Percentiles rank a stretch among this genome's conserved stretches.
Conservation (phyloP, 2,888 invertebrate species). For the Andrena praecox region DNA sequence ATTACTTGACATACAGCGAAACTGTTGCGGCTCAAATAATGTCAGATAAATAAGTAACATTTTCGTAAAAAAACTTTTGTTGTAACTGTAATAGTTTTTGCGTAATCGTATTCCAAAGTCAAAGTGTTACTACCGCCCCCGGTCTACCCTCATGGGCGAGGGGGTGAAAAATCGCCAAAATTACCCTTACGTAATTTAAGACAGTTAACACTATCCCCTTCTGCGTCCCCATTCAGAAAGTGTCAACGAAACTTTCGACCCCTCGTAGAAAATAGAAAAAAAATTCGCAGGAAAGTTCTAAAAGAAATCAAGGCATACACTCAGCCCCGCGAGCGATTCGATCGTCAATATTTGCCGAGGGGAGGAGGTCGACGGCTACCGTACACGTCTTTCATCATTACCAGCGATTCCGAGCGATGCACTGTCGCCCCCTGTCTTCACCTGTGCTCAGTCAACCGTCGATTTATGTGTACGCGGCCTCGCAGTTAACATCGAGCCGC, state of each 20-base stretch:
- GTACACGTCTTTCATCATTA: slow-evolving; percentile 64
- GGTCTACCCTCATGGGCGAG: too few species aligned
- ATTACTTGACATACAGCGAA: too few species aligned
- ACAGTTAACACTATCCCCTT: neutral
- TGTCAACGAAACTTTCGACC: neutral
- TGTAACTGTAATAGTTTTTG: too few species aligned
- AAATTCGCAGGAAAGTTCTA: neutral
- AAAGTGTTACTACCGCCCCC: too few species aligned
- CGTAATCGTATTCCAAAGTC: too few species aligned
- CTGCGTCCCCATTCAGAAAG: neutral
- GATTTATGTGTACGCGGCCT: slow-evolving; percentile 54
- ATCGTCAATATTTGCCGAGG: slow-evolving; percentile 62
- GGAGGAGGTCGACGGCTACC: slow-evolving; percentile 46
- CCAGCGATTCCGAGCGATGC: slow-evolving; percentile 39
- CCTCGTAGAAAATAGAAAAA: neutral
- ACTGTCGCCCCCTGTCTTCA: slow-evolving; percentile 55
- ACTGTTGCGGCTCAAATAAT: too few species aligned
- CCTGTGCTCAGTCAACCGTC: slow-evolving; percentile 54
- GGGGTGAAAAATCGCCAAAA: too few species aligned
- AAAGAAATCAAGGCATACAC: slow-evolving; percentile 19
- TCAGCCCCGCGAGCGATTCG: slow-evolving; percentile 28
- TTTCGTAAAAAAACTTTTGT: too few species aligned
- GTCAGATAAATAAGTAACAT: too few species aligned
- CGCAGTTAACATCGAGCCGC: slow-evolving; percentile 62
- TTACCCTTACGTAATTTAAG: too few species aligned